phyloP scores from a whole-genome alignment of 30 jellyfish, hydroid and myxozoan genomes.

The Haliclystus octoradiatus region DNA sequence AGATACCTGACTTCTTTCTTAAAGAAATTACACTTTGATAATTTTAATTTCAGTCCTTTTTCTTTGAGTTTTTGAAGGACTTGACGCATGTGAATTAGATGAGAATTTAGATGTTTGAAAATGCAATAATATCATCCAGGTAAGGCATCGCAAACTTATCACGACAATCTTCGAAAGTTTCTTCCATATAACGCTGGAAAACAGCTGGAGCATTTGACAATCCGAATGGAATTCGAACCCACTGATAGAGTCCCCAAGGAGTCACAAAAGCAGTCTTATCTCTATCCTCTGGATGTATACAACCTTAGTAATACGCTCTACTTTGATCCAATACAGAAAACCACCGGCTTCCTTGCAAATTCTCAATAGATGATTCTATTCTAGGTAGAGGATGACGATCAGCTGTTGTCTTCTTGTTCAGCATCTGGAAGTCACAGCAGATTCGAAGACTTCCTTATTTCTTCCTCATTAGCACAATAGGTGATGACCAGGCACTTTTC shows the following conservation, averaged over 20 bases:
- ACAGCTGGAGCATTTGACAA: slow-evolving; percentile 44
- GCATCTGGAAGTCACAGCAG: slow-evolving; percentile 16
- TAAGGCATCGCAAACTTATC: slow-evolving; percentile 45
- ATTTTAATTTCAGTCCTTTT: slow-evolving; percentile 40
- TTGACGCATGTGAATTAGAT: slow-evolving; percentile 12
- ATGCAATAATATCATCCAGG: slow-evolving; percentile 31
- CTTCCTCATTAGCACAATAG: slow-evolving; percentile 24
- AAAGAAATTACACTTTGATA: slow-evolving; percentile 27
- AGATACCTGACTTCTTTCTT: slow-evolving; percentile 23
- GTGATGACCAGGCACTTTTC: slow-evolving; percentile 7
- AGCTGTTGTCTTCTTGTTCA: slow-evolving; percentile 18
- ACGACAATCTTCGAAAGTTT: slow-evolving; percentile 14
- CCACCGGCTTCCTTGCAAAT: slow-evolving; percentile 39
- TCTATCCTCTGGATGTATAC: slow-evolving; percentile 15
- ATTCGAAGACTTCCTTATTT: slow-evolving; percentile 12
- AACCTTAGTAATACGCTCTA: slow-evolving; percentile 47
- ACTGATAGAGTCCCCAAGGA: slow-evolving; percentile 47
- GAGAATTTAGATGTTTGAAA: slow-evolving; percentile 18
- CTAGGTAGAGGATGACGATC: slow-evolving; percentile 49
- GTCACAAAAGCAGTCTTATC: slow-evolving; percentile 33
- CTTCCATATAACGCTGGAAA: slow-evolving; percentile 26
- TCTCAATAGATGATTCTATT: slow-evolving; percentile 18
- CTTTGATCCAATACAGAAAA: slow-evolving; percentile 34
- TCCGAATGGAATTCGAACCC: slow-evolving; percentile 45
- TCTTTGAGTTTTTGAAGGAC: slow-evolving; percentile 17